Percentiles rank a stretch among this genome's conserved stretches.
Conservation (phyloP, 2,888 invertebrate species). For the Scaptomyza caliginosa region DNA sequence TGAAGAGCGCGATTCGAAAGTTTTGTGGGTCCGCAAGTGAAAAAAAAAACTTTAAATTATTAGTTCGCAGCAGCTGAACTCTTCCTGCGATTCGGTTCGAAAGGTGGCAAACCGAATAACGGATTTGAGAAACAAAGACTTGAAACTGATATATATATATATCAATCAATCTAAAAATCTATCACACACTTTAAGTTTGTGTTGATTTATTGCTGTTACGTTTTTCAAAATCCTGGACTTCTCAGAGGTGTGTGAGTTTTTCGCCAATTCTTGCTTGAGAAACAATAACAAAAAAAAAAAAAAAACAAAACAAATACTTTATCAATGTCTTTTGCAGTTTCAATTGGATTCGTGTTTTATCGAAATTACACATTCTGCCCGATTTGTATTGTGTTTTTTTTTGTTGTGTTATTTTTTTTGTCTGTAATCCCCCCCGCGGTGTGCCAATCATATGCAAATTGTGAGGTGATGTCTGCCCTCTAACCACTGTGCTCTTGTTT, state of each 20-base stretch:
- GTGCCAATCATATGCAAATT: conserved; percentile 1
- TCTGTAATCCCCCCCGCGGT: neutral
- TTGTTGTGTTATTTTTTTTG: neutral
- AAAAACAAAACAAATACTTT: no score
- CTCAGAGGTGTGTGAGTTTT: conserved; percentile 31
- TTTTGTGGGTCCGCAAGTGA: conserved; percentile 45
- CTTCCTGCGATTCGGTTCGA: conserved; percentile 1
- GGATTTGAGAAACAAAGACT: neutral
- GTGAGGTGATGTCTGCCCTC: conserved; percentile 7
- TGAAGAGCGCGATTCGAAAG: conserved; percentile 44
- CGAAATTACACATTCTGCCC: neutral
- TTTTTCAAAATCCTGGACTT: conserved; percentile 31
- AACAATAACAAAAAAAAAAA: no score
- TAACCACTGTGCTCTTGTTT: neutral
- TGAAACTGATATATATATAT: conserved; percentile 4
- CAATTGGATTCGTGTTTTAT: conserved; percentile 26
- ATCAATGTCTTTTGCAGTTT: conserved; percentile 25
- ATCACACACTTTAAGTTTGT: conserved; percentile 2
- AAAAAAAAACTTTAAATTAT: conserved; percentile 54
- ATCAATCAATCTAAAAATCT: conserved; percentile 14
- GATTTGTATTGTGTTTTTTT: neutral
- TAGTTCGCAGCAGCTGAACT: conserved; percentile 34
- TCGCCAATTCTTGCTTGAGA: neutral
- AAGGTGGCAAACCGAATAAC: neutral
- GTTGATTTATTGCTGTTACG: conserved; percentile 21